Evolutionary conservation across 1,140 invertebrate species (phyloP).

Genomic region (Reticulitermes speratus): DNA sequence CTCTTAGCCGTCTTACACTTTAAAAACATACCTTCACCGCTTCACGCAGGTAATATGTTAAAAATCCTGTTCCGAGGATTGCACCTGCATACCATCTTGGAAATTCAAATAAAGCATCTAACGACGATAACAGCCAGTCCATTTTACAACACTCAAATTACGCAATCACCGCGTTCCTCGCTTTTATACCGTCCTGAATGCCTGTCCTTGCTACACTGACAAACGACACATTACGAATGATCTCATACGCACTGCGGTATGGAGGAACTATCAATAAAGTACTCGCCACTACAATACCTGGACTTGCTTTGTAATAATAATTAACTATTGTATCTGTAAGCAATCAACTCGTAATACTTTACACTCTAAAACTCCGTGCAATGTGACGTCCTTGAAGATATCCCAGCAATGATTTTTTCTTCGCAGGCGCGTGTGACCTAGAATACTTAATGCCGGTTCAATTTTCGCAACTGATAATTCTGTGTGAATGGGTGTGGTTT

Average conservation of each 20-base stretch:
- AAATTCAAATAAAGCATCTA: conserved; percentile 19
- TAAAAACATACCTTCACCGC: conserved; percentile 11
- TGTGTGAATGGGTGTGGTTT: not conserved
- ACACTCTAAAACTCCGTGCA: not conserved
- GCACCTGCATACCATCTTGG: conserved; percentile 27
- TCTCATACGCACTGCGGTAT: not conserved
- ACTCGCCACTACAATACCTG: not conserved
- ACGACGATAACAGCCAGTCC: conserved; percentile 22
- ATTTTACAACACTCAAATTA: not conserved
- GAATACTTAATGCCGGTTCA: not conserved
- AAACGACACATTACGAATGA: too few species aligned
- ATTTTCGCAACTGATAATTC: not conserved
- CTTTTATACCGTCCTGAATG: not conserved
- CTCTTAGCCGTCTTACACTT: not conserved
- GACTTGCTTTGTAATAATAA: not conserved
- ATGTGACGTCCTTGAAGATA: not conserved
- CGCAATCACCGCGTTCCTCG: not conserved
- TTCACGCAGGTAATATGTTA: conserved; percentile 25
- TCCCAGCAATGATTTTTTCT: not conserved
- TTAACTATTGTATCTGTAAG: not conserved
- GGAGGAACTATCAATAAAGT: not conserved
- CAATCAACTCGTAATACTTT: not conserved
- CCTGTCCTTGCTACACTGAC: too few species aligned
- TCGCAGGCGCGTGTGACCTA: not conserved
- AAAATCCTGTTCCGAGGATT: conserved; percentile 21